Evolutionary conservation across 2,113 vertebrate species (phyloP).

Genomic region (Brachyistius frenatus): DNA sequence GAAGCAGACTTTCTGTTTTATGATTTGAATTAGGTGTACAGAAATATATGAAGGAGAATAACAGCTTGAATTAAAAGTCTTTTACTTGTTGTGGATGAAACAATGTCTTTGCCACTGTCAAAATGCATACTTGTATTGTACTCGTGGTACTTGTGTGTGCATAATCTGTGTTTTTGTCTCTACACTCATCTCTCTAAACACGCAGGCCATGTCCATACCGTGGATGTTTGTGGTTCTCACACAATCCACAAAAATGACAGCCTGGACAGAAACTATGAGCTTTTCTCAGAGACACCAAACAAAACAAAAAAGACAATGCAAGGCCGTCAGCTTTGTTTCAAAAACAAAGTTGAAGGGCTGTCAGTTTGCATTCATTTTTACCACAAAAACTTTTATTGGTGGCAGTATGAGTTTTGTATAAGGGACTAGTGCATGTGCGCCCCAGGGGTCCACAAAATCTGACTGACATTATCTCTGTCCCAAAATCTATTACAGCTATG

Average conservation of each 20-base stretch:
- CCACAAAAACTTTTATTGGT: conserved; percentile 16
- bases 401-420: conserved; percentile 13
- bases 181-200: conserved; percentile 8
- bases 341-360: conserved; percentile 11
- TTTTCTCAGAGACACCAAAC: neutral
- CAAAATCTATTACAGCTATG: neutral
- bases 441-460: conserved; percentile 2
- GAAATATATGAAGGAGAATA: no score
- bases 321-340: conserved; percentile 4
- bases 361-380: conserved; percentile 23
- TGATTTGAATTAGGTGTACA: no score
- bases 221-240: conserved; percentile 60
- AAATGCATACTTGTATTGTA: neutral
- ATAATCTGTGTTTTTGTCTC: conserved; percentile 21
- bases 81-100: no score
- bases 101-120: neutral
- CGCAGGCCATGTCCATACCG: neutral
- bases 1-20: no score
- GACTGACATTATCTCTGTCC: neutral
- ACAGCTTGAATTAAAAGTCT: neutral
- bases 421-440: neutral
- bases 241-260: conserved; percentile 55
- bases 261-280: conserved; percentile 12
- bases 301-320: conserved; percentile 23
- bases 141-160: no score